Conservation (phyloP, 1,140 invertebrate species). For the Macrotrachela quadricornifera region DNA sequence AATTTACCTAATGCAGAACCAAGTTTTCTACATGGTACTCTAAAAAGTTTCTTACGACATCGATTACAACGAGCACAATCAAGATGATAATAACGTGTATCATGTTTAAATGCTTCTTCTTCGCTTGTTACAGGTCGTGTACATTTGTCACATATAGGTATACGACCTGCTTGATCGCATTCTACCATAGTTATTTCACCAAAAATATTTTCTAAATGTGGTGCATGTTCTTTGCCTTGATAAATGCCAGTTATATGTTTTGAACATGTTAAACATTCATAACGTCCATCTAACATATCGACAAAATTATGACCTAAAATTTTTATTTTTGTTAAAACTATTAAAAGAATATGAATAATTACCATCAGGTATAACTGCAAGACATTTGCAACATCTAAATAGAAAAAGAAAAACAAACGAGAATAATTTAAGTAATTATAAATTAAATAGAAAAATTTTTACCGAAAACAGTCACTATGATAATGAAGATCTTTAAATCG, state of each 20-base stretch:
- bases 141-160: not conserved
- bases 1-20: not conserved
- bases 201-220: not conserved
- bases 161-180: not conserved
- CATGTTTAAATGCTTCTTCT: not conserved
- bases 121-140: not conserved
- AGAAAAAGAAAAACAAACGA: too few relatives aligned
- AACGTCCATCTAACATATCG: not conserved
- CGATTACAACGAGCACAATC: not conserved
- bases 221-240: not conserved
- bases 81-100: not conserved
- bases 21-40: not conserved
- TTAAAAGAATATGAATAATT: too few relatives aligned
- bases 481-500: not conserved
- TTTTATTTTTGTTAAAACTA: too few relatives aligned
- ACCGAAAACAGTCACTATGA: not conserved
- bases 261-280: not conserved
- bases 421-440: too few relatives aligned
- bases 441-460: too few relatives aligned
- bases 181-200: not conserved
- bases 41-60: not conserved
- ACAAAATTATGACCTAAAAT: not conserved
- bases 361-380: too few relatives aligned
- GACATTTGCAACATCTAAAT: too few relatives aligned
- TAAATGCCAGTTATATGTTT: not conserved